These are phyloP conservation scores for Zaprionus davidi DNA, from an alignment of 1,140 invertebrate genomes.

Conservation along the genomic window DNA sequence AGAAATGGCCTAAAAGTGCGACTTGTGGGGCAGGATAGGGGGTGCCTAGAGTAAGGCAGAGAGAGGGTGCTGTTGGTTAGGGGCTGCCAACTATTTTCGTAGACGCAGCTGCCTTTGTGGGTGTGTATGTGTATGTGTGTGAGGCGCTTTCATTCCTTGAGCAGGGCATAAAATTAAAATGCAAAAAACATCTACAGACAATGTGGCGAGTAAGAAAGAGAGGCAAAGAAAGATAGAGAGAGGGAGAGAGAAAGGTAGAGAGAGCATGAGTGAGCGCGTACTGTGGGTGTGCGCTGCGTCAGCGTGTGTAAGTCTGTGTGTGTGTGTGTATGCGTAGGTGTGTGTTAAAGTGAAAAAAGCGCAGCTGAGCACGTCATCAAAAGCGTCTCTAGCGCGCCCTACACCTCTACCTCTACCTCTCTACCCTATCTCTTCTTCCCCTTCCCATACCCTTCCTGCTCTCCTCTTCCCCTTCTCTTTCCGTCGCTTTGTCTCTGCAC, in stretches of 20 bases:
- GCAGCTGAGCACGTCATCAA: constrained; percentile 72
- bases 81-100: constrained; percentile 69
- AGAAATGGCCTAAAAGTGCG: constrained; percentile 78
- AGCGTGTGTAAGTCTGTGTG: neutral
- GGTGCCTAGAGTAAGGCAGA: neutral
- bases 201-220: constrained; percentile 41
- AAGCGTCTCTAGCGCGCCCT: constrained; percentile 38
- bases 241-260: constrained; percentile 18
- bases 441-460: neutral
- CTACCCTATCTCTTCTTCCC: neutral
- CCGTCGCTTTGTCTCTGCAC: constrained; percentile 33
- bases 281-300: constrained; percentile 8
- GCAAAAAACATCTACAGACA: constrained; percentile 65
- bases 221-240: neutral
- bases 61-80: neutral
- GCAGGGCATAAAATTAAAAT: constrained; percentile 79
- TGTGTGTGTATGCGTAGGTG: constrained; percentile 24
- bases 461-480: neutral
- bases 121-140: too few species aligned
- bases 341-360: constrained; percentile 71
- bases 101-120: constrained; percentile 69
- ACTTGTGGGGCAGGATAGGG: constrained; percentile 31
- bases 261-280: neutral
- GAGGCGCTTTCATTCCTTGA: constrained; percentile 49
- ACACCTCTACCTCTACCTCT: neutral